Evolutionary conservation across 2,888 invertebrate species (phyloP).

Genomic region (Platypus cylindrus): DNA sequence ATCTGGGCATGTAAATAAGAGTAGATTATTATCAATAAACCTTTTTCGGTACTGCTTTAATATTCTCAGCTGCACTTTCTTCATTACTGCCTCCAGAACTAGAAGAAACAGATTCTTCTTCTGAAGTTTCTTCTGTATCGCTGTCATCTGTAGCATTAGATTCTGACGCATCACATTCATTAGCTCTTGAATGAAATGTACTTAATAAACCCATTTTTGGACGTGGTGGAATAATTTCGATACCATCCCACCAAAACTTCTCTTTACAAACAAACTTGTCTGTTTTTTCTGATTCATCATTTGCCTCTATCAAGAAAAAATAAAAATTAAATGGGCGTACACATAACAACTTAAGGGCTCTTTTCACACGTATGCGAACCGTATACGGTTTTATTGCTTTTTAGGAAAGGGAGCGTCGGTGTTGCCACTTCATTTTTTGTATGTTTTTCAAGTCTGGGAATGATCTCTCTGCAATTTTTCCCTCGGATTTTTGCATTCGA

Average conservation of each 20-base stretch:
- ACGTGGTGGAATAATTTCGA: slow-evolving; percentile 50
- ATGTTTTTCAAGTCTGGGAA: too few species aligned
- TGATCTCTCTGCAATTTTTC: too few species aligned
- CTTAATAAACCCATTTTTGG: slow-evolving; percentile 51
- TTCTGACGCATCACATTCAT: slow-evolving; percentile 9
- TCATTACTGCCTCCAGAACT: slow-evolving; percentile 20
- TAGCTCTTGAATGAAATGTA: slow-evolving; percentile 20
- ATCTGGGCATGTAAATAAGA: not conserved
- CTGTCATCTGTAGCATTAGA: slow-evolving; percentile 17
- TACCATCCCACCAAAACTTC: slow-evolving; percentile 62
- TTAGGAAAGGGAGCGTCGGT: too few species aligned
- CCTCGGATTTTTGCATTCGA: too few species aligned
- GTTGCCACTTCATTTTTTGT: too few species aligned
- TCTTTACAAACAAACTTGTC: slow-evolving; percentile 49
- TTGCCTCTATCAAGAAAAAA: slow-evolving; percentile 16
- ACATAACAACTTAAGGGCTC: too few species aligned
- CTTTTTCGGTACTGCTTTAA: slow-evolving; percentile 17
- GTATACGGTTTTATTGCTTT: too few species aligned
- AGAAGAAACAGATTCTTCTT: slow-evolving; percentile 21
- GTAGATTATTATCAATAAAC: too few species aligned
- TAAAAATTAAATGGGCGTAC: too few species aligned
- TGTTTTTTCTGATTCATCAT: slow-evolving; percentile 31
- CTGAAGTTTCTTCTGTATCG: slow-evolving; percentile 19
- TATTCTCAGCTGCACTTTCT: slow-evolving; percentile 29
- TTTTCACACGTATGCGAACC: too few species aligned